Evolutionary conservation across 2,113 vertebrate species (phyloP).

Genomic region (Sinocyclocheilus anshuiensis): DNA sequence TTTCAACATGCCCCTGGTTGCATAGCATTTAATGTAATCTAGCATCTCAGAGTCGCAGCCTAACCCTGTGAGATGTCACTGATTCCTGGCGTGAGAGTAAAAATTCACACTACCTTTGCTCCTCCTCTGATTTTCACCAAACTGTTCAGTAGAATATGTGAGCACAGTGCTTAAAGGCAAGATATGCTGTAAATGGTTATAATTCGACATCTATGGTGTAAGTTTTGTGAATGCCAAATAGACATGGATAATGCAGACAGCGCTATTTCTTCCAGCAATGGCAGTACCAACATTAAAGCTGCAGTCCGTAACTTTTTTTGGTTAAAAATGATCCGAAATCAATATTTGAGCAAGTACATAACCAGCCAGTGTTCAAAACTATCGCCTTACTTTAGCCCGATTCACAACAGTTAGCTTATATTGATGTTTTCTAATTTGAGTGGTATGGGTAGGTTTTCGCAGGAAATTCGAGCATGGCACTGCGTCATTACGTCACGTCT

Average conservation of each 20-base stretch:
- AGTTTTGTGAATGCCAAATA: neutral
- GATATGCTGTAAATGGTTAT: neutral
- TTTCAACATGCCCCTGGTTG: slow-evolving; percentile 44
- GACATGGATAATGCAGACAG: neutral
- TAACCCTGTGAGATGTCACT: slow-evolving; percentile 30
- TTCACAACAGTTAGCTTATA: no score
- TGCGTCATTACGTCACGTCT: no score
- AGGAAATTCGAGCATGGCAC: no score
- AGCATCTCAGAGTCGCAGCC: slow-evolving; percentile 20
- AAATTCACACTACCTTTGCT: neutral
- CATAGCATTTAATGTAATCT: slow-evolving; percentile 56
- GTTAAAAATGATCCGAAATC: no score
- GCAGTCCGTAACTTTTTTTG: no score
- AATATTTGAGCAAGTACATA: no score
- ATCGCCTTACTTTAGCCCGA: no score
- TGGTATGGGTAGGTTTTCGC: no score
- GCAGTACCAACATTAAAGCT: neutral
- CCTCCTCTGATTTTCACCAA: neutral
- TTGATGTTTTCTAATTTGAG: no score
- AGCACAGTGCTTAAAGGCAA: neutral
- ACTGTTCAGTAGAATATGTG: neutral
- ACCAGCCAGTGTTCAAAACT: no score
- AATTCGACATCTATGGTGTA: neutral
- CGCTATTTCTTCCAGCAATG: neutral
- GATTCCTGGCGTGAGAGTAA: slow-evolving; percentile 12